These are phyloP conservation scores for Actinia equina DNA, from an alignment of 64 coral and sea anemone species.

Conservation along the genomic window DNA sequence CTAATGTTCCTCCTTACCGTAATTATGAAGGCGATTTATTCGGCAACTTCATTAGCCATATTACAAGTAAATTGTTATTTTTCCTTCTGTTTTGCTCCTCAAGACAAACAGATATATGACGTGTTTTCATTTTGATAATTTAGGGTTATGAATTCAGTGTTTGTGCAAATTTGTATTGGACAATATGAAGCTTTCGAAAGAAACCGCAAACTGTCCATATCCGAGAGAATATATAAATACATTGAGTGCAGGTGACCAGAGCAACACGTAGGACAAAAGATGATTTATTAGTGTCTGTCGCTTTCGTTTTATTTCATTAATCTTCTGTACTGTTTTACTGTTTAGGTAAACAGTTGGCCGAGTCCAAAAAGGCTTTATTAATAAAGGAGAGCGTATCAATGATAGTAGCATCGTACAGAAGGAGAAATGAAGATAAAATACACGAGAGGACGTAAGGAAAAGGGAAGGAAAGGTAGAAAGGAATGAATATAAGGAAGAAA, in stretches of 20 bases:
- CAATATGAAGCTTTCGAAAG: not conserved
- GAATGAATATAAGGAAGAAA: no score
- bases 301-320: not conserved
- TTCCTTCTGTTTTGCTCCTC: not conserved
- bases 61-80: not conserved
- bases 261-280: not conserved
- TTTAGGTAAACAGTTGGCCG: not conserved
- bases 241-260: not conserved
- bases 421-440: no score
- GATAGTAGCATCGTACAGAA: no score
- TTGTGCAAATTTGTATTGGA: not conserved
- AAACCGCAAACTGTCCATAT: not conserved
- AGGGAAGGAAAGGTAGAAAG: no score
- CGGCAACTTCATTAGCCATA: no score
- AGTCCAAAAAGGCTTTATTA: not conserved
- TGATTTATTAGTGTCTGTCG: not conserved
- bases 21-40: no score
- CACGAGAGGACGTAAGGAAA: no score
- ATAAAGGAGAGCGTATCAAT: not conserved
- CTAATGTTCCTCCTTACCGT: no score
- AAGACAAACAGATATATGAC: not conserved
- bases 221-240: not conserved
- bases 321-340: no score
- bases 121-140: not conserved
- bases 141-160: not conserved